phyloP scores from a whole-genome alignment of 2,113 vertebrate genomes.

The Climacteris rufus region DNA sequence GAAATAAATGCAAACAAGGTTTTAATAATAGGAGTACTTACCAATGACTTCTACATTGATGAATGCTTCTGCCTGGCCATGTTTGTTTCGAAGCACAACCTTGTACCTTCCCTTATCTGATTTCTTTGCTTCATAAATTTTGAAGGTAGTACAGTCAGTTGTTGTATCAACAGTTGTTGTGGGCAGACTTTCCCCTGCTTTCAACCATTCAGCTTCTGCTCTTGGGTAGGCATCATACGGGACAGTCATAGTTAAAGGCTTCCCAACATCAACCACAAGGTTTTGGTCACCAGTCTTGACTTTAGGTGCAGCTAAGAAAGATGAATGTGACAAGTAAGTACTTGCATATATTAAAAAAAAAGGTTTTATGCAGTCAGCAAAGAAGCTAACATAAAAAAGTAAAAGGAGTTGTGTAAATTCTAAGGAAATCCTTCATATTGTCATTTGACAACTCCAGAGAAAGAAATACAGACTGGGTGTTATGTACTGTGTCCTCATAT shows the following conservation, averaged over 20 bases:
- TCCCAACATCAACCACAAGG: slow-evolving; percentile 91
- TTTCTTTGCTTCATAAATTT: slow-evolving; percentile 86
- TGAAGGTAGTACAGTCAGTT: slow-evolving; percentile 84
- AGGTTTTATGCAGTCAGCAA: neutral
- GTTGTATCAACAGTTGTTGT: slow-evolving; percentile 89
- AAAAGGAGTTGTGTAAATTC: neutral
- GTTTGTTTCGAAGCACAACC: slow-evolving; percentile 91
- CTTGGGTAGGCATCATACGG: slow-evolving; percentile 95
- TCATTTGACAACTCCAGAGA: neutral
- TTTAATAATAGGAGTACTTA: slow-evolving; percentile 63
- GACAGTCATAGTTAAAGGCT: slow-evolving; percentile 88
- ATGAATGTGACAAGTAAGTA: neutral
- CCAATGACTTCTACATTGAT: slow-evolving; percentile 94
- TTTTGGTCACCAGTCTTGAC: slow-evolving; percentile 94
- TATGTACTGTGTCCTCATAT: neutral
- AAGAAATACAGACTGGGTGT: neutral
- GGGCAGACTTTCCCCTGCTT: slow-evolving; percentile 78
- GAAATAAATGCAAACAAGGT: neutral
- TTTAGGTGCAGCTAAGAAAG: slow-evolving; percentile 84
- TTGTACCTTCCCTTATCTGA: slow-evolving; percentile 87
- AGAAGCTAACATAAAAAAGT: neutral
- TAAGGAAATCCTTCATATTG: neutral
- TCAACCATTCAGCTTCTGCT: slow-evolving; percentile 92
- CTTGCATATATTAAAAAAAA: neutral
- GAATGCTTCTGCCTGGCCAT: slow-evolving; percentile 89